Evolutionary conservation across 2,888 invertebrate species (phyloP).

Genomic region (Hydroisotoma schaefferi): DNA sequence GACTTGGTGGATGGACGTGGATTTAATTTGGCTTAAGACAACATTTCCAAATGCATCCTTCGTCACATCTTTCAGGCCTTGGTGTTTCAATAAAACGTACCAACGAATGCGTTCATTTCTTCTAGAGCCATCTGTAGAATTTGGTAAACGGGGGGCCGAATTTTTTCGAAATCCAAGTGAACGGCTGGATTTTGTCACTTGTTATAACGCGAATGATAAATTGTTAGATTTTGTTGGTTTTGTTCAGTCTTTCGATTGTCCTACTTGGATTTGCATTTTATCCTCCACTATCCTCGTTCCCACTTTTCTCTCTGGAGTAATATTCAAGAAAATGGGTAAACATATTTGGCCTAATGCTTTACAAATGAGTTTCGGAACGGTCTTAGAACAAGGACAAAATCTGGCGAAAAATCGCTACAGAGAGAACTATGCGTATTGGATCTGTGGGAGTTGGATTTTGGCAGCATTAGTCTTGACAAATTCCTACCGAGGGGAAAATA

Average conservation of each 20-base stretch:
- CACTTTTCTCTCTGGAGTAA: background rate
- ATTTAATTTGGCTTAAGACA: background rate
- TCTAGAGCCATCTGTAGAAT: background rate
- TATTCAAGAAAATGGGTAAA: background rate
- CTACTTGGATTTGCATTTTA: background rate
- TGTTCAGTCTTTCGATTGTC: background rate
- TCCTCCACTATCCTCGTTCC: background rate
- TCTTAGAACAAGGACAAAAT: background rate
- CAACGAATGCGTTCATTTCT: background rate
- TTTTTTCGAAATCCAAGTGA: background rate
- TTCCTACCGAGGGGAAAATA: background rate
- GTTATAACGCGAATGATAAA: background rate
- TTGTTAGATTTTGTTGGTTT: background rate
- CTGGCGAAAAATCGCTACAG: background rate
- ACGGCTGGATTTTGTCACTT: background rate
- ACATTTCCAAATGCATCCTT: background rate
- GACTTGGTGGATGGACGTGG: background rate
- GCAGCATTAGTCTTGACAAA: background rate
- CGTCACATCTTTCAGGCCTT: no score
- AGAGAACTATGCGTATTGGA: background rate
- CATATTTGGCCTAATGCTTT: background rate
- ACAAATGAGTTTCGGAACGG: background rate
- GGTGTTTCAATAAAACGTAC: no score
- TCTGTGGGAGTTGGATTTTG: background rate
- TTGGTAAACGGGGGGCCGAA: background rate